Percentiles rank a stretch among this genome's conserved stretches.
Conservation (phyloP, 1,140 invertebrate genomes). For the Vanessa atalanta region DNA sequence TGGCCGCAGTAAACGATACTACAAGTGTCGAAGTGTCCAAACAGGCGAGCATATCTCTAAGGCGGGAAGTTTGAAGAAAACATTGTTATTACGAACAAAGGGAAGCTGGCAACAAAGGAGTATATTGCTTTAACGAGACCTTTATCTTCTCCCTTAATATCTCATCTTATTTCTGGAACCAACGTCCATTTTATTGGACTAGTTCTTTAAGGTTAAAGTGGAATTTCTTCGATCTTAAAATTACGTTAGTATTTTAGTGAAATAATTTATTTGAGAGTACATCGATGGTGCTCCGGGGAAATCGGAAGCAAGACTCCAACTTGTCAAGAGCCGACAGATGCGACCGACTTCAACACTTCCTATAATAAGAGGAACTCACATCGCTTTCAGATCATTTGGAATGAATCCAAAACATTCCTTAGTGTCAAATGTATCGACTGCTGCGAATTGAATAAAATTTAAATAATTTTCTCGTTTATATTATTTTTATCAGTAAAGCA, state of each 20-base stretch:
- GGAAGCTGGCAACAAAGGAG: constrained; percentile 22
- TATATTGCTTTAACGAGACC: constrained; percentile 14
- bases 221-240: constrained; percentile 1
- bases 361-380: constrained; percentile 7
- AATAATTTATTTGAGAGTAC: background rate
- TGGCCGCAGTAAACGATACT: constrained; percentile 23
- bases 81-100: constrained; percentile 29
- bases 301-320: constrained; percentile 24
- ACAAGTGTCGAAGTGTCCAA: constrained; percentile 28
- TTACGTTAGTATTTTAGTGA: background rate
- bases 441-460: background rate
- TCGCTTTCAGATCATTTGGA: constrained; percentile 7
- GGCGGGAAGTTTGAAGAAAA: constrained; percentile 23
- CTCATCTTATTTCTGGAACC: constrained; percentile 3
- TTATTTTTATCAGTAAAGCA: too few species aligned
- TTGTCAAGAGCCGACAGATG: constrained; percentile 33
- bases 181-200: background rate
- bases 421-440: background rate
- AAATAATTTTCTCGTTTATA: background rate
- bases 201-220: background rate
- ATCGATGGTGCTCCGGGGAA: constrained; percentile 19
- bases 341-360: constrained; percentile 14
- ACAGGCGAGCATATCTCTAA: constrained; percentile 10
- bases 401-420: constrained; percentile 6
- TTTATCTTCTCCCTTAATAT: constrained; percentile 15